Conservation (phyloP, 2,888 invertebrate genomes). For the Alcis repandata region DNA sequence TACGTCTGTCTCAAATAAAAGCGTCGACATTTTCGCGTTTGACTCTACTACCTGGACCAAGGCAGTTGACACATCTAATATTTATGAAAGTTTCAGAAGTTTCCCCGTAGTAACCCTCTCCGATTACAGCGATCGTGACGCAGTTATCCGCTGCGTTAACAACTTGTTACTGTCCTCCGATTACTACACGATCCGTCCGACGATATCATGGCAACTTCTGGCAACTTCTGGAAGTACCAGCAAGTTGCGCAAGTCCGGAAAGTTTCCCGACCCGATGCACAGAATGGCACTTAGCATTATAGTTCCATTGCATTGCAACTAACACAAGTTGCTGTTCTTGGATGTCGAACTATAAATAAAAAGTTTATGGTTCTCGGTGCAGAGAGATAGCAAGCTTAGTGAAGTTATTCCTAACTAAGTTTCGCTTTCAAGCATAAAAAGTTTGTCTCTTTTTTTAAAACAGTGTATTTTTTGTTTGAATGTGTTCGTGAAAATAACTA, state of each 20-base stretch:
- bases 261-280: constrained; percentile 18
- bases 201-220: neutral
- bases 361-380: neutral
- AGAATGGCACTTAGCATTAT: constrained; percentile 33
- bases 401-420: neutral
- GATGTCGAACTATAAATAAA: constrained; percentile 8
- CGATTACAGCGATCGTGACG: neutral
- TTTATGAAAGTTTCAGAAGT: neutral
- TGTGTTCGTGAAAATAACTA: no score
- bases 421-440: no score
- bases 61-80: no score
- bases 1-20: no score
- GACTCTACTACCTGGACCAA: no score
- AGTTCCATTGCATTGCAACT: constrained; percentile 11
- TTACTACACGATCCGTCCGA: neutral
- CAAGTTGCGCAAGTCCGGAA: constrained; percentile 17
- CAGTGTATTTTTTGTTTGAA: no score
- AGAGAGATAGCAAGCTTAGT: neutral
- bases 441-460: no score
- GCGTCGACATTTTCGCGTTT: no score
- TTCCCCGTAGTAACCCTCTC: neutral
- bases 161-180: neutral
- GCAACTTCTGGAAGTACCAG: neutral
- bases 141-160: neutral
- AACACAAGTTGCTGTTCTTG: constrained; percentile 1